Evolutionary conservation across 2,113 vertebrate genomes (phyloP), one percentile per base, ranked within the genome.

Genomic region (Aix galericulata): DNA sequence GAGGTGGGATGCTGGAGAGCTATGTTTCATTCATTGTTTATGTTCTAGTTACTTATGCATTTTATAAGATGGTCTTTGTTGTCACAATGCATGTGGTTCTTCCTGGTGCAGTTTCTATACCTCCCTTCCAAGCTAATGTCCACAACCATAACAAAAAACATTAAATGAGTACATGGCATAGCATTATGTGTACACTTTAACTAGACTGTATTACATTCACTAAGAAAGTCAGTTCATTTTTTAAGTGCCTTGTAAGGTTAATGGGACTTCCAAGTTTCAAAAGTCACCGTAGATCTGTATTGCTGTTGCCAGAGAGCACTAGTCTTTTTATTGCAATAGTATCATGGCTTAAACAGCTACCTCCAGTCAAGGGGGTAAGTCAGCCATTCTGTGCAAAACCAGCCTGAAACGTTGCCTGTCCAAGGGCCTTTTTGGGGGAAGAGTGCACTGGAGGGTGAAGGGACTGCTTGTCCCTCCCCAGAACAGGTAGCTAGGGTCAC

Each of bases 111-210:
- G 56, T 83, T 82, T 73, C 64, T 55, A 26, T 6, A 46, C 6
- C 36, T 78, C 26, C 26, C n/a, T 86, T 53, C 22, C 53, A 67
- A n/a, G n/a, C 17, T 62, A 68, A 36, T 29, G 18, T 50, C 48
- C 50, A 55, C 34, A 77, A 60, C 38, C 0, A 0, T 27, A 46
- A 29, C 27, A 23, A 40, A 81, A 84, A 60, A 0, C 6, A 69
- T 27, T 31, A 17, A 22, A 44, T 1, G 0, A 13, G 3, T 67
- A 14, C 46, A 46, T 53, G 42, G 36, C 23, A 26, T 34, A 40
- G 42, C 38, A 32, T 58, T 69, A 62, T 8, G 9, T 18, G 7
- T 74, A 23, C 2, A 0, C 50, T 31, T 79, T 69, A 87, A 68
- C 23, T 16, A 82, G 18, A 31, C 46, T 68, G 34, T 78, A 67